Evolutionary conservation across 1,140 invertebrate genomes (phyloP), one percentile per base, ranked within the genome.

Genomic region (Brachionus paranguensis): DNA sequence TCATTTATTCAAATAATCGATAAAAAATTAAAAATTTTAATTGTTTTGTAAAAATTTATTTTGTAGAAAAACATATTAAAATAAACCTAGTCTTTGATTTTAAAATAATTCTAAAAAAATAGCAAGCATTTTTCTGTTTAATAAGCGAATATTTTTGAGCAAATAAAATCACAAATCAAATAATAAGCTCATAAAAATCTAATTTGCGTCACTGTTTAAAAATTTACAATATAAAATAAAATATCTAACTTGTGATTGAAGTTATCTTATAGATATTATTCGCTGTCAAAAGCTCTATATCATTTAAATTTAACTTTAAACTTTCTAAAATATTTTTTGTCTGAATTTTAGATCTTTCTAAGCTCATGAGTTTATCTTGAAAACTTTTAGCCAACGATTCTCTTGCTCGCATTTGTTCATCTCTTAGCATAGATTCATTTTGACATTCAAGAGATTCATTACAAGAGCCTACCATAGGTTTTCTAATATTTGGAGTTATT

Each of bases 341-440:
- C 20, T 81, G 78, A 41, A 81, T 60, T 81, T 81, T 81, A 14
- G 78, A 60, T 64, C 27, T 43, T 64, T 81, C 78, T 68, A 81
- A 68, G 41, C 41, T 64, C 20, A 81, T 37, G 27, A 81, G 41
- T 64, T 81, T 81, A 27, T 81, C 53, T 45, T 81, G 50, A 68
- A 81, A 81, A 11, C 45, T 76, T 47, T 76, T 76, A 20, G 17
- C 72, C 27, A 76, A 29, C 0, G 43, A 50, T 24, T 76, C 72
- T 76, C 47, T 76, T 12, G 45, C 41, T 20, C 72, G 43, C 43
- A 27, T 76, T 37, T 76, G 72, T 76, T 76, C 72, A 47, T 76
- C 68, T 43, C 33, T 43, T 20, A 33, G 33, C 27, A 43, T n/a
- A 43, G 37, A n/a, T 4, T 43, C 17, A 43, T 72, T 72, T 72